These are phyloP conservation scores for Pristiophorus japonicus DNA, from an alignment of 2,113 vertebrate species.

Conservation along the genomic window DNA sequence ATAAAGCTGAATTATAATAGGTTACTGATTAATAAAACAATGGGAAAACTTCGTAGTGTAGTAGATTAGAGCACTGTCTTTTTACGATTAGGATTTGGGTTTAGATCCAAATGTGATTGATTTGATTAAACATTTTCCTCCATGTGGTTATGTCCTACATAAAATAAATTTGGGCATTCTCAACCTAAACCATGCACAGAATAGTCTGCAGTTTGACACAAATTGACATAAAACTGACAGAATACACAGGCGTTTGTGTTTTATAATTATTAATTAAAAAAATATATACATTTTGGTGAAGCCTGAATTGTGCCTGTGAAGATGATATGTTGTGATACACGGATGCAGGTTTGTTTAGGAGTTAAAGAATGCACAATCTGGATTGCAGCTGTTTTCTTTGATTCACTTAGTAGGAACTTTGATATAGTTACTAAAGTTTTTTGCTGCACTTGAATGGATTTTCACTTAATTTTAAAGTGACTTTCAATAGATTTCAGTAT, in stretches of 20 bases:
- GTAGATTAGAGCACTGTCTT: not conserved
- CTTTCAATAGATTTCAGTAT: not conserved
- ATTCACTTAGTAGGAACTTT: slow-evolving; percentile 8
- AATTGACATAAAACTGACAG: not conserved
- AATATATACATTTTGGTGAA: not conserved
- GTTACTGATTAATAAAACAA: not conserved
- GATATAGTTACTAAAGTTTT: not conserved
- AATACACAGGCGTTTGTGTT: not conserved
- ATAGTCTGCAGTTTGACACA: not conserved
- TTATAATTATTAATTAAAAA: not conserved
- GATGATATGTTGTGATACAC: not conserved
- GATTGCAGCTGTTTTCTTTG: slow-evolving; percentile 15
- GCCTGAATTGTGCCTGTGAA: not conserved
- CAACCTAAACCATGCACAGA: not conserved
- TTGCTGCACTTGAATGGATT: not conserved
- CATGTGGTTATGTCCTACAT: not conserved
- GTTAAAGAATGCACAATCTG: not conserved
- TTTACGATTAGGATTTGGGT: not conserved
- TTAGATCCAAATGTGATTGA: not conserved
- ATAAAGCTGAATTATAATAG: not conserved
- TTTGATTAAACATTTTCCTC: not conserved
- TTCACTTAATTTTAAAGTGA: not conserved
- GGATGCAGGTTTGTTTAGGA: not conserved
- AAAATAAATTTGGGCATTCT: not conserved
- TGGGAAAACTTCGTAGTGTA: not conserved